Base-by-base conservation (phyloP, 2,113 vertebrate species). In the Falco punctatus region DNA sequence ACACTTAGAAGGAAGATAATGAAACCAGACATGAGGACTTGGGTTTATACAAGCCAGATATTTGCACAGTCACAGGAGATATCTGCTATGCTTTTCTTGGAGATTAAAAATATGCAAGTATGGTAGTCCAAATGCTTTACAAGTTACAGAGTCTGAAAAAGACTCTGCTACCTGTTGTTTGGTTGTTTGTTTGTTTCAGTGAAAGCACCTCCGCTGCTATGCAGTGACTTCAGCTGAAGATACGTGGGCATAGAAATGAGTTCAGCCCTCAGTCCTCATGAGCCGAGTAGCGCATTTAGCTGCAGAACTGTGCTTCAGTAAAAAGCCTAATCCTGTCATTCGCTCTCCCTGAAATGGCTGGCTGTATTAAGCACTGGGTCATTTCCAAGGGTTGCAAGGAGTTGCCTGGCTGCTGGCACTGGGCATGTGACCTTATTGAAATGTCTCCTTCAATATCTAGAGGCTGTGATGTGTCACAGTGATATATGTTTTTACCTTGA, bases 401-500 rank as follows among this genome's bases (percentile, higher is more conserved):
- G 55, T 38, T 82, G 57, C 19, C 81, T 72, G 78, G 65, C 73
- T 87, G 91, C 71, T 92, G 78, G 71, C 9, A 27, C 85, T 74
- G 86, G 84, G 35, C 62, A 42, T 14, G 73, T 91, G 91, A 95
- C 78, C 81, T 80, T 77, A 58, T 13, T 82, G 62, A 95, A 82
- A 92, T 64, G 81, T 91, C 84, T 92, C 86, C 81, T 83, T 91
- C 58, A 15, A 17, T 88, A 80, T 92, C 93, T 88, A n/a, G 67
- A 79, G 74, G 46, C 86, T 94, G 86, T 0, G 21, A 81, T 82
- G 74, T 95, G 94, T 94, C 87, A 81, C 28, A 5, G 62, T 71
- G 84, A 96, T 88, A 70, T 8, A 22, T 3, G 3, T 78, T 95
- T 95, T 87, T 94, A 95, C 92, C 87, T 92, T 93, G 70, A 88